Conservation (phyloP, 2,113 vertebrate genomes). For the Coptodon rendalli region DNA sequence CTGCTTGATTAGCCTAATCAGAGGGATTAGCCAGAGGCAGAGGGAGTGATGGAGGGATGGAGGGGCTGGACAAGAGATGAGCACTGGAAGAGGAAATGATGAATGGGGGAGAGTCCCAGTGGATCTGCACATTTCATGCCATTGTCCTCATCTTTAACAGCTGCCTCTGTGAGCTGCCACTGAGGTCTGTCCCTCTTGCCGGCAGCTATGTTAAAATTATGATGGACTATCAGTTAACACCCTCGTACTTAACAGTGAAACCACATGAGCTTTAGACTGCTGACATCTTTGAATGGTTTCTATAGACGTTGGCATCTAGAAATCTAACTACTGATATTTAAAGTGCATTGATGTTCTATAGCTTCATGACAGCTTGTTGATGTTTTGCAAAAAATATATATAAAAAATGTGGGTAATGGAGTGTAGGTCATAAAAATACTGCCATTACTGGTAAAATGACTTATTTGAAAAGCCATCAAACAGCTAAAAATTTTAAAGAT, state of each 20-base stretch:
- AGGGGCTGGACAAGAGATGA: background rate
- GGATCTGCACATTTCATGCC: conserved; percentile 39
- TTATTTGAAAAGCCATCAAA: background rate
- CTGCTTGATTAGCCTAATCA: conserved; percentile 57
- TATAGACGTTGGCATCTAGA: background rate
- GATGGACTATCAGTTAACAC: conserved; percentile 5
- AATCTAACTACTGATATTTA: background rate
- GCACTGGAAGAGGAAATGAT: background rate
- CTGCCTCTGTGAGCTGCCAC: conserved; percentile 28
- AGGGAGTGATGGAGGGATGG: background rate
- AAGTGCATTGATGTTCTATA: background rate
- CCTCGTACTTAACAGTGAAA: background rate
- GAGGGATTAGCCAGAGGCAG: conserved; percentile 40
- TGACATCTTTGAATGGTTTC: background rate
- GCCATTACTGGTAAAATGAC: background rate
- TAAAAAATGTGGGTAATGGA: background rate
- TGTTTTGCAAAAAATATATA: background rate
- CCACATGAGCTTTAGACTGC: background rate
- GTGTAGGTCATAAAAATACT: background rate
- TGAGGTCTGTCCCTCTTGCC: conserved; percentile 8
- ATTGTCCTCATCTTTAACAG: conserved; percentile 37
- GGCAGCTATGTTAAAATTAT: conserved; percentile 10
- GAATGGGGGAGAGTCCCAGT: conserved; percentile 11
- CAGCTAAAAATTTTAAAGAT: background rate
- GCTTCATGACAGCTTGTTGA: background rate